Base-by-base conservation (phyloP, 2,113 vertebrate species). In the Crypturellus undulatus region DNA sequence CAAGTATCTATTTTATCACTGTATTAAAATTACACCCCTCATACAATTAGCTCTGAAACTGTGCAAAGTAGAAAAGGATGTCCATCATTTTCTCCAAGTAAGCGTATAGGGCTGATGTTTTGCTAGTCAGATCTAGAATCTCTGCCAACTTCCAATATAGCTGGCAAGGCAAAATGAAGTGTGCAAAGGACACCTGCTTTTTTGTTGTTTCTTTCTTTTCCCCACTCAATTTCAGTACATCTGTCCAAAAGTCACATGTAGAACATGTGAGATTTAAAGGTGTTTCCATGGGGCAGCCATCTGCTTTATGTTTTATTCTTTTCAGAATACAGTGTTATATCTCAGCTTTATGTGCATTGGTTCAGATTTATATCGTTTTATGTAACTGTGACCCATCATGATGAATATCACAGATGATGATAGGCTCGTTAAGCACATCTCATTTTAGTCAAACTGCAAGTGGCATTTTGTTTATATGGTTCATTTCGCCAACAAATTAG, bases 401-500 rank as follows among this genome's bases (percentile, higher is more conserved):
- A 98, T 97, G 96, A 96, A 96, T 96, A 96, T 93, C 68, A 52
- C 88, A 72, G 97, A 97, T 90, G 93, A 98, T 97, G 98, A 98
- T 97, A 93, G 97, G 96, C 97, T 98, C 96, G 96, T 98, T 98
- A 98, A 98, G 93, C 97, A 97, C 97, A 97, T 97, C 97, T 98
- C 97, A 98, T 98, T 98, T 98, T 96, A 98, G 95, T 97, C 93
- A 97, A 98, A 98, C 97, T 94, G 96, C 97, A 93, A 98, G 96
- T 97, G 97, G 96, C 97, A 97, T 98, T 98, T 98, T 98, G 97
- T 98, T 98, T 98, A 97, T 97, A 98, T 97, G 98, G 98, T 98
- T 98, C 98, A 98, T 98, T 98, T 98, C 97, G 72, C 97, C 97
- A 97, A 98, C 98, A 98, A 98, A 98, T 98, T 98, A 98, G 97